These are phyloP conservation scores for Butastur rufipennis DNA, from an alignment of 2,113 vertebrate species.

Conservation along the genomic window DNA sequence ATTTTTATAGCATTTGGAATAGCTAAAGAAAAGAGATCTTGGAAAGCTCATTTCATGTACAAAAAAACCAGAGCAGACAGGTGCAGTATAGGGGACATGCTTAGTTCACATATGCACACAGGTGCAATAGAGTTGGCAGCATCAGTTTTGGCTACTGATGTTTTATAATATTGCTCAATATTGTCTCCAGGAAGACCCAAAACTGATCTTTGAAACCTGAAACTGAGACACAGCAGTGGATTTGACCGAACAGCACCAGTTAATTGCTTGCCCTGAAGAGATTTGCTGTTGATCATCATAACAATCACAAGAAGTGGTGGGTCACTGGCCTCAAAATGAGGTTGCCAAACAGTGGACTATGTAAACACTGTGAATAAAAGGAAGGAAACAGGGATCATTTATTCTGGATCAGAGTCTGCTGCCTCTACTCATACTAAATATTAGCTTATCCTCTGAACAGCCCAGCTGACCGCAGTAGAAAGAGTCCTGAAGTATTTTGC, in stretches of 20 bases:
- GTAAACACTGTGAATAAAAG: constrained; percentile 35
- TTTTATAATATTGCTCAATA: background rate
- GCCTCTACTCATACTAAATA: background rate
- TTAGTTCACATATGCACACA: background rate
- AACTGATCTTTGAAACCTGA: background rate
- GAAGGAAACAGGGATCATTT: constrained; percentile 22
- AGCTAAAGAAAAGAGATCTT: background rate
- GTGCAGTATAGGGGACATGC: background rate
- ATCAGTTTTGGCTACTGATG: background rate
- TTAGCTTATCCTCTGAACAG: background rate
- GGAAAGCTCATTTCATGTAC: background rate
- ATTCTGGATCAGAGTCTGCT: background rate
- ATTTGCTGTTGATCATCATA: constrained; percentile 20
- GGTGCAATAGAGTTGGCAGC: background rate
- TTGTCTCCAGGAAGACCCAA: background rate
- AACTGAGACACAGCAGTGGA: background rate
- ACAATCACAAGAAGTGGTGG: constrained; percentile 49
- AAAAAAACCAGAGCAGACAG: background rate
- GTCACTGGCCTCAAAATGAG: constrained; percentile 25
- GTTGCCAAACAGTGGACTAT: constrained; percentile 43
- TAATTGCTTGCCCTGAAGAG: background rate
- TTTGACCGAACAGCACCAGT: background rate
- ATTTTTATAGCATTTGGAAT: constrained; percentile 1
- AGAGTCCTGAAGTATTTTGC: background rate
- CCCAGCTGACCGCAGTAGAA: background rate